Evolutionary conservation across 2,113 vertebrate species (phyloP), one percentile per base, ranked within the genome.

Genomic region (Amphilophus citrinellus): DNA sequence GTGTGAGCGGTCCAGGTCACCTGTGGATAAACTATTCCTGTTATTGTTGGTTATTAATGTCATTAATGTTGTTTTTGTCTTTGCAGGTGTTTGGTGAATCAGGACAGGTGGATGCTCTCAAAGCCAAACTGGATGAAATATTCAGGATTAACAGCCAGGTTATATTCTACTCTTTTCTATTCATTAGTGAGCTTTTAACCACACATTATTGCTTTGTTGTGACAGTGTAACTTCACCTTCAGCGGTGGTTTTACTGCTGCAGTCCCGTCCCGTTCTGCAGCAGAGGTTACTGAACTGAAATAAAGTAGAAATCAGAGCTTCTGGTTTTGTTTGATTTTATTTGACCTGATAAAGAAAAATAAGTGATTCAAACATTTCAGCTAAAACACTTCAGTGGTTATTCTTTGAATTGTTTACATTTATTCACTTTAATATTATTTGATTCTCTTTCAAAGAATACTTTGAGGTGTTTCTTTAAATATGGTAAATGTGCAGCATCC

Each of bases 61-160:
- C 50, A 2, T 24, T 2, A 20, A 44, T 24, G 22, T 27, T 56
- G 2, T 61, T 65, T 4, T 20, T 47, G 5, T 79, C 5, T 66
- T 35, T 68, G 22, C 44, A 94, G 93, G 86, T 82, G 7, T 90
- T 97, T 80, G 97, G 97, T 0, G 97, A 98, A 84, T 97, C 97
- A 0, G 97, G 94, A 32, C 95, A 97, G 59, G 97, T 97, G 96
- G 97, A 97, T 0, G 76, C 95, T 30, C 94, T 98, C 56, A 98
- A 97, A 90, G 94, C 93, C 75, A 97, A 95, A 79, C 97, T 98
- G 96, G 97, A 99, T 90, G 97, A 98, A 90, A 97, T 96, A 85
- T 98, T 99, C 88, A 97, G 95, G 96, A 95, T 95, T 0, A 96
- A 97, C 80, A 98, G 97, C 61, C 96, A 98, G 89, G 97, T 96